Conservation (phyloP, 2,888 invertebrate species). For the Hyposoter dolosus region DNA sequence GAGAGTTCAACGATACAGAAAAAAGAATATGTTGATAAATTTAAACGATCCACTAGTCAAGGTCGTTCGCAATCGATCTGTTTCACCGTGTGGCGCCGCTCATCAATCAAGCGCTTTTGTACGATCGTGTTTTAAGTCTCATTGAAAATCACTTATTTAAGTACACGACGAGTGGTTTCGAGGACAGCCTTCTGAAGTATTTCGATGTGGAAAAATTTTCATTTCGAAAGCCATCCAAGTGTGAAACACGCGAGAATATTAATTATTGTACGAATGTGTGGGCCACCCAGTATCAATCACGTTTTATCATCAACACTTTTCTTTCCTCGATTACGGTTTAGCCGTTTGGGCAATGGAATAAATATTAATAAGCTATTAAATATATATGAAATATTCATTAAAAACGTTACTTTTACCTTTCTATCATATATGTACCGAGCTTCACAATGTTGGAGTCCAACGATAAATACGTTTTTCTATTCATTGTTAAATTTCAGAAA, state of each 20-base stretch:
- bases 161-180: conserved; percentile 35
- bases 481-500: too few species aligned
- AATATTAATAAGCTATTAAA: conserved; percentile 53
- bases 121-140: conserved; percentile 65
- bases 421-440: too few species aligned
- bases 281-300: conserved; percentile 26
- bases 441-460: too few species aligned
- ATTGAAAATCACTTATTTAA: conserved; percentile 61
- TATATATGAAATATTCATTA: conserved; percentile 1
- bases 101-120: conserved; percentile 56
- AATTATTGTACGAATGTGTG: conserved; percentile 41
- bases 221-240: not conserved
- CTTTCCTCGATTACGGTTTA: conserved; percentile 58
- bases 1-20: conserved; percentile 5
- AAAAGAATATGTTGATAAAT: not conserved
- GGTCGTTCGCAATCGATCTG: not conserved
- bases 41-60: not conserved
- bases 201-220: conserved; percentile 12
- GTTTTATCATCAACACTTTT: conserved; percentile 41
- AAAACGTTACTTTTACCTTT: conserved; percentile 1
- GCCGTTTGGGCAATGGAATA: conserved; percentile 58
- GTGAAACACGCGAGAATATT: conserved; percentile 29
- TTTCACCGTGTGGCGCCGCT: not conserved
- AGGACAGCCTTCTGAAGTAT: conserved; percentile 28
- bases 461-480: too few species aligned